Evolutionary conservation across 1,140 invertebrate genomes (phyloP).

Genomic region (Caenorhabditis latens): DNA sequence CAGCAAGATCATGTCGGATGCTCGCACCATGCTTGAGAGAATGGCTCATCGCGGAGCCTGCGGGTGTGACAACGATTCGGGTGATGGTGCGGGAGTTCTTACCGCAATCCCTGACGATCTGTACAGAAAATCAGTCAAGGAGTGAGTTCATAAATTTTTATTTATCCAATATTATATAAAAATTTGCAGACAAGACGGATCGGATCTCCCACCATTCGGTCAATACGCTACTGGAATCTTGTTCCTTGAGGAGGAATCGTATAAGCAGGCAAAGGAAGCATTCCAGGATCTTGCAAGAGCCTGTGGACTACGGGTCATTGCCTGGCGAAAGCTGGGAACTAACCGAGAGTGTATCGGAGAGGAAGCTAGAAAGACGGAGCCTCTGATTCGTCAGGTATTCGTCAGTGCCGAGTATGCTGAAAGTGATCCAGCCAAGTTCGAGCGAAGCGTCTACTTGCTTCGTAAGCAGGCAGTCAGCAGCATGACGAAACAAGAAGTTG

Average conservation of each 20-base stretch:
- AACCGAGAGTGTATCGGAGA: slow-evolving; percentile 88
- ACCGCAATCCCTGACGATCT: slow-evolving; percentile 94
- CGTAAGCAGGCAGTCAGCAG: slow-evolving; percentile 92
- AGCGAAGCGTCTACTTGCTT: slow-evolving; percentile 88
- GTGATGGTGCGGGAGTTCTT: slow-evolving; percentile 96
- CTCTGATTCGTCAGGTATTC: slow-evolving; percentile 94
- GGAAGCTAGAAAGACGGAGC: slow-evolving; percentile 92
- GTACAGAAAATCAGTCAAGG: slow-evolving; percentile 88
- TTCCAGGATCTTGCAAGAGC: slow-evolving; percentile 87
- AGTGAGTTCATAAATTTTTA: slow-evolving; percentile 71
- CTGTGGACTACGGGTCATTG: slow-evolving; percentile 83
- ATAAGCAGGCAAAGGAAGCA: slow-evolving; percentile 85
- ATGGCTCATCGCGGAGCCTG: slow-evolving; percentile 99
- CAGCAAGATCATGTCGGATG: slow-evolving; percentile 95
- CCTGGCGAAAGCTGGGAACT: slow-evolving; percentile 92
- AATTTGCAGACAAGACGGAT: slow-evolving; percentile 80
- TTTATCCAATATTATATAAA: neutral
- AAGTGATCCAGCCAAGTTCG: slow-evolving; percentile 81
- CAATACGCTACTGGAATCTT: slow-evolving; percentile 95
- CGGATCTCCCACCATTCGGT: slow-evolving; percentile 88
- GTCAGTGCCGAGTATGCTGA: slow-evolving; percentile 79
- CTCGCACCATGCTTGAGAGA: slow-evolving; percentile 89
- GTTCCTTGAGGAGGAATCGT: slow-evolving; percentile 88
- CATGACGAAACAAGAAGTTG: slow-evolving; percentile 85
- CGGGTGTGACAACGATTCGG: slow-evolving; percentile 97